Evolutionary conservation across 2,113 vertebrate species (phyloP), one percentile per base, ranked within the genome.

Genomic region (Chrysochloris asiatica): DNA sequence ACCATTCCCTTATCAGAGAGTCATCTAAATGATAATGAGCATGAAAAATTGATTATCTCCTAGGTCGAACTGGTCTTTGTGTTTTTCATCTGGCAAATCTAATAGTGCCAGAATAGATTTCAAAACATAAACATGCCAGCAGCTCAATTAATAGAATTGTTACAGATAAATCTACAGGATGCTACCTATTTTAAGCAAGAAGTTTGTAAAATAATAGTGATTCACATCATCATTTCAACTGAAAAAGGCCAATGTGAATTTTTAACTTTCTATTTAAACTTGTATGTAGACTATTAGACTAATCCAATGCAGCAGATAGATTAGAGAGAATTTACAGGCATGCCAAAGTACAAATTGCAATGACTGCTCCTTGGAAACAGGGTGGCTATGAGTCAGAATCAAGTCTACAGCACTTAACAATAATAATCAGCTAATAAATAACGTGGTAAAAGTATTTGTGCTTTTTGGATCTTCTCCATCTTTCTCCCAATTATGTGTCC

Each of bases 11-110:
- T 86, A 69, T 10, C 93, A 86, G 80, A 93, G 94, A 92, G 75
- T 96, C 94, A 95, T 96, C 96, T 96, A 97, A 95, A 96, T 97
- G 92, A 96, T 95, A 96, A 96, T 97, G 89, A 97, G 93, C 89
- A 94, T 97, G 93, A 96, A 95, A 96, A 95, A 96, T 94, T 97
- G 90, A 96, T 96, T 89, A 94, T 87, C 87, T 95, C 94, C 92
- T 72, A 78, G 12, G n/a, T 89, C 80, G 89, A 91, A 91, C 96
- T 93, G 84, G 84, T 92, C 89, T 96, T 89, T 77, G 83, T 92
- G 38, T 91, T 95, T 93, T 92, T 92, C 92, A 90, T 86, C 83
- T 76, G 36, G 21, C 0, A 2, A 95, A 76, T 89, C 91, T 85
- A 93, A 72, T 85, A 83, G 56, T 80, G 33, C 90, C 71, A 72